These are phyloP conservation scores for Lysandra bellargus DNA, from an alignment of 2,888 invertebrate species.

Conservation along the genomic window DNA sequence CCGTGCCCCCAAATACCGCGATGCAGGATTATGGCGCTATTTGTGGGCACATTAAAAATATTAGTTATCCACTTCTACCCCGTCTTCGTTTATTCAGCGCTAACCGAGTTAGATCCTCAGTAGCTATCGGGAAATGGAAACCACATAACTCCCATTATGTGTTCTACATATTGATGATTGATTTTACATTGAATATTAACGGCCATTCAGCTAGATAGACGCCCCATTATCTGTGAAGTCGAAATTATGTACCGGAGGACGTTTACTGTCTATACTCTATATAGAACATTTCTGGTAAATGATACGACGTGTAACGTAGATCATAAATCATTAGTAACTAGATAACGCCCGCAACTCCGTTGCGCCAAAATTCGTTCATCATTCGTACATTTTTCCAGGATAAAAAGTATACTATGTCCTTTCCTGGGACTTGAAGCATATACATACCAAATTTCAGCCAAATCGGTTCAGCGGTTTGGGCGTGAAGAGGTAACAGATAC, in stretches of 20 bases:
- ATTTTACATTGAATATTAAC: slow-evolving; percentile 40
- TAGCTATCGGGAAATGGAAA: slow-evolving; percentile 52
- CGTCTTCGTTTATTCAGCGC: not conserved
- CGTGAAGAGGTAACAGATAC: too few species aligned
- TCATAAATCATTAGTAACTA: not conserved
- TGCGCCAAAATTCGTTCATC: too few species aligned
- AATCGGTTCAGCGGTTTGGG: too few species aligned
- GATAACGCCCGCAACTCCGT: too few species aligned
- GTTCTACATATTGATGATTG: slow-evolving; percentile 46
- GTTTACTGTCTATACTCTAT: not conserved
- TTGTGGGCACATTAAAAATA: too few species aligned
- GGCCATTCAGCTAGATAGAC: not conserved
- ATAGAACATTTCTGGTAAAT: not conserved
- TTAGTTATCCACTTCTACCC: too few species aligned
- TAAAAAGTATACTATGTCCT: too few species aligned
- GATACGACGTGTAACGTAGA: not conserved
- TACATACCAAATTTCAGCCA: too few species aligned
- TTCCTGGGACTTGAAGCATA: too few species aligned
- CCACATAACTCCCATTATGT: slow-evolving; percentile 48
- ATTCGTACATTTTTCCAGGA: too few species aligned
- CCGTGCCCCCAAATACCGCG: too few species aligned
- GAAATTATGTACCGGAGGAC: not conserved
- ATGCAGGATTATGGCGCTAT: too few species aligned
- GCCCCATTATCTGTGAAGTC: not conserved
- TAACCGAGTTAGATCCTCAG: slow-evolving; percentile 38